Evolutionary conservation across 2,797 vertebrate species (phyloP).

Genomic region (Chloroceryle inda): DNA sequence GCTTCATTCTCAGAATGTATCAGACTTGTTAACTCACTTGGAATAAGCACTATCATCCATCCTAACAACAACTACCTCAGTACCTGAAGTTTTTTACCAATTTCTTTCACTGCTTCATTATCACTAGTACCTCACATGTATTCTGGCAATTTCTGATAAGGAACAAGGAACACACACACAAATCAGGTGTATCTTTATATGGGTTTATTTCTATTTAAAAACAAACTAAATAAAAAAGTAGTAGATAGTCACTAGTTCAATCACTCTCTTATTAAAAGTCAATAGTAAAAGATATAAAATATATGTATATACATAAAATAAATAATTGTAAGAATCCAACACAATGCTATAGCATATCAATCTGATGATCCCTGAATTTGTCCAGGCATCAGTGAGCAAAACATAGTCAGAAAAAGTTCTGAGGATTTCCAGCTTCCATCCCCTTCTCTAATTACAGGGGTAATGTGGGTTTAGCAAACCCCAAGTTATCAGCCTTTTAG

Average conservation of each 20-base stretch:
- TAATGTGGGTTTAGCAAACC: not conserved
- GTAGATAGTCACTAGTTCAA: not conserved
- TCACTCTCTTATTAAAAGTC: not conserved
- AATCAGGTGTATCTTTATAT: not conserved
- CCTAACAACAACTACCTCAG: not conserved
- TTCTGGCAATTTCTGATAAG: not conserved
- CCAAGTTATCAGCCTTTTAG: not conserved
- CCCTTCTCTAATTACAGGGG: not conserved
- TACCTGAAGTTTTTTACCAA: not conserved
- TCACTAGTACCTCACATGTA: not conserved
- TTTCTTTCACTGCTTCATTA: not conserved
- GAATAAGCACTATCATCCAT: not conserved
- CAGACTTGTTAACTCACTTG: not conserved
- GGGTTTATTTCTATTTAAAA: not conserved
- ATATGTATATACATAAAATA: not conserved
- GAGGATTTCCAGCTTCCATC: not conserved
- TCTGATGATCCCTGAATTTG: not conserved
- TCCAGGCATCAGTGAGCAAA: not conserved
- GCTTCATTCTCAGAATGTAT: not conserved
- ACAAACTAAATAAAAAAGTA: not conserved
- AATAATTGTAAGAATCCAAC: not conserved
- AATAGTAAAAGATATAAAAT: not conserved
- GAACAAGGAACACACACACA: not conserved
- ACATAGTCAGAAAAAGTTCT: not conserved
- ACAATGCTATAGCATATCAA: not conserved